Conservation (phyloP, 2,888 invertebrate genomes). For the Pandemis heparana region DNA sequence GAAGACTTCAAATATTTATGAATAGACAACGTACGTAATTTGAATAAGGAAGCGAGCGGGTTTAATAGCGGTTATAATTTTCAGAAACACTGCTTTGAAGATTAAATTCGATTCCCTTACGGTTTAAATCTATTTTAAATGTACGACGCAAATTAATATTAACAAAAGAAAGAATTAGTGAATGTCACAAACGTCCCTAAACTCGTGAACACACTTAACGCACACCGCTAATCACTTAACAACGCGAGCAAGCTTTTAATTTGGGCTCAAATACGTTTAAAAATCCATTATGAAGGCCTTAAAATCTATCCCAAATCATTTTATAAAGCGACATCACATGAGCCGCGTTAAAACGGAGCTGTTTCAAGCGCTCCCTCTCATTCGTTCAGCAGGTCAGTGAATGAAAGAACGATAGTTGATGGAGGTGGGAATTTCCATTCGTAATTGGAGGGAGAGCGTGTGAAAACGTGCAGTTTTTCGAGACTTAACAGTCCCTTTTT, state of each 20-base stretch:
- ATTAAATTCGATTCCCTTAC: too few species aligned
- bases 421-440: slow-evolving; percentile 62
- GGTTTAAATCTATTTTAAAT: too few species aligned
- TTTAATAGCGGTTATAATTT: too few species aligned
- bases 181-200: neutral
- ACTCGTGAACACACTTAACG: slow-evolving; percentile 30
- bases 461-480: slow-evolving; percentile 80
- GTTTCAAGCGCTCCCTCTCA: slow-evolving; percentile 63
- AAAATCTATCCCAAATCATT: slow-evolving; percentile 60
- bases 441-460: slow-evolving; percentile 72
- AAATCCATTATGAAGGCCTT: slow-evolving; percentile 59
- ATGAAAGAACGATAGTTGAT: slow-evolving; percentile 52
- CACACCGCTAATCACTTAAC: slow-evolving; percentile 36
- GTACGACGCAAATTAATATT: too few species aligned
- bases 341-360: slow-evolving; percentile 53
- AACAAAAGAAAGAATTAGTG: too few species aligned
- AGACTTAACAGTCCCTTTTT: slow-evolving; percentile 80
- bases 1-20: too few species aligned
- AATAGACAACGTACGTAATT: too few species aligned
- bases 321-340: slow-evolving; percentile 59
- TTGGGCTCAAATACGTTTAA: slow-evolving; percentile 51
- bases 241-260: slow-evolving; percentile 51
- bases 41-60: too few species aligned
- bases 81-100: too few species aligned
- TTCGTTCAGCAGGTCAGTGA: slow-evolving; percentile 50